A percentile compares a stretch with the other conserved stretches of the same genome.
phyloP scores from a whole-genome alignment of 2,888 invertebrate genomes.

The Sminthurinus aureus region DNA sequence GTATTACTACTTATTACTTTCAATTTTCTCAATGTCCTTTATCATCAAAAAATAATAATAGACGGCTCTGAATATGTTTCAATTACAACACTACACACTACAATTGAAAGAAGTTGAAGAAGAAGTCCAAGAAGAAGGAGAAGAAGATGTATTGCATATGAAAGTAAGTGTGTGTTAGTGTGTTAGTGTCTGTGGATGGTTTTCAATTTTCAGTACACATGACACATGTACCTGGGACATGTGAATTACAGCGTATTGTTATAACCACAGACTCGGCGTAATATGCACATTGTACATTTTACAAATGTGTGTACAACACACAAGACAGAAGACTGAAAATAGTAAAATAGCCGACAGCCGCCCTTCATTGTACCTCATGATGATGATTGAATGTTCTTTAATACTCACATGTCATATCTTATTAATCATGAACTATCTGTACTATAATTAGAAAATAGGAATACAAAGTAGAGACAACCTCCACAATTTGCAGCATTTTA shows the following conservation, averaged over 20 bases:
- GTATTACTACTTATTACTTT: constrained; percentile 9
- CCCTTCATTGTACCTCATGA: constrained; percentile 4
- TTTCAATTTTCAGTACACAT: not conserved
- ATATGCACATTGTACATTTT: too few species aligned
- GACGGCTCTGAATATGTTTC: not conserved
- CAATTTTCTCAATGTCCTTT: constrained; percentile 7
- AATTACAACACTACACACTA: not conserved
- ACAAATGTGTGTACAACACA: not conserved
- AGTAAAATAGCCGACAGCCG: constrained; percentile 10
- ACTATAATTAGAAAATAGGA: not conserved
- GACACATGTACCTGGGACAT: not conserved
- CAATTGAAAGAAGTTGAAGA: not conserved
- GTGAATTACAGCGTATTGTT: not conserved
- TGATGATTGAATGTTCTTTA: not conserved
- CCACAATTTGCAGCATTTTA: too few species aligned
- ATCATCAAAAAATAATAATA: not conserved
- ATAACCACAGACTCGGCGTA: not conserved
- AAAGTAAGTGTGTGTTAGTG: not conserved
- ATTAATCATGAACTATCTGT: constrained; percentile 11
- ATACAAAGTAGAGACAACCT: not conserved
- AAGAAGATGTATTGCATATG: not conserved
- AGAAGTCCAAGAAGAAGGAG: not conserved
- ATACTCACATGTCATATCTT: not conserved
- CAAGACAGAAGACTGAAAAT: not conserved
- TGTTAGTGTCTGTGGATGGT: not conserved